Conservation (phyloP, 2,888 invertebrate genomes). For the Galerucella pusilla region DNA sequence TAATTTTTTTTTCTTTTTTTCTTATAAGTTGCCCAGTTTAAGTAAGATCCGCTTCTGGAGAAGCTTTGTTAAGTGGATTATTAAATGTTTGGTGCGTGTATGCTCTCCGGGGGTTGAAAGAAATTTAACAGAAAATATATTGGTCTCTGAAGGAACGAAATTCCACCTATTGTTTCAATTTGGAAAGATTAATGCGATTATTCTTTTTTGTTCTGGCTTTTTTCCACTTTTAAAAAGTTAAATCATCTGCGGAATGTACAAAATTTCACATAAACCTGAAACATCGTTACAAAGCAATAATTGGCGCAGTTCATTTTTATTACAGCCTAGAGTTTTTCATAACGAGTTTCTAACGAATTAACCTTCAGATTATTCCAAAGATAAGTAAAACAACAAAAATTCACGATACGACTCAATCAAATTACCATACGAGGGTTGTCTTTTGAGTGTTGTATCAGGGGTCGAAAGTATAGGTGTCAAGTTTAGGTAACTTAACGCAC, state of each 20-base stretch:
- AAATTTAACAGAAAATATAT: slow-evolving; percentile 40
- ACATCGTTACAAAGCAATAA: too few species aligned
- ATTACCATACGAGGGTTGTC: too few species aligned
- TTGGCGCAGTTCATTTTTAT: too few species aligned
- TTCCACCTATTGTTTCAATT: slow-evolving; percentile 31
- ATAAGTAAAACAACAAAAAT: too few species aligned
- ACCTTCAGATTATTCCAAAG: too few species aligned
- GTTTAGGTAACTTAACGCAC: too few species aligned
- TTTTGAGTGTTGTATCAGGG: too few species aligned
- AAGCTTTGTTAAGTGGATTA: slow-evolving; percentile 43
- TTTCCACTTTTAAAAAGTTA: slow-evolving; percentile 6
- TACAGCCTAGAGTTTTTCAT: too few species aligned
- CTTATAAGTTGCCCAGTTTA: not conserved
- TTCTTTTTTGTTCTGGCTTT: slow-evolving; percentile 14
- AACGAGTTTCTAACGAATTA: too few species aligned
- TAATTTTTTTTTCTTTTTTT: not conserved
- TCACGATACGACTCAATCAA: too few species aligned
- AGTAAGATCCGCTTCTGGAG: not conserved
- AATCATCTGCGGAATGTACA: slow-evolving; percentile 2
- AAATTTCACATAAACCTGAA: too few species aligned
- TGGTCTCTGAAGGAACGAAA: slow-evolving; percentile 26
- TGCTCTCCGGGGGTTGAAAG: slow-evolving; percentile 33
- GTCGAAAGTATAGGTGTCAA: too few species aligned
- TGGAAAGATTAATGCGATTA: slow-evolving; percentile 33
- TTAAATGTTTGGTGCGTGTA: slow-evolving; percentile 45